phyloP scores from a whole-genome alignment of 2,113 vertebrate genomes.

The Thamnaconus septentrionalis region DNA sequence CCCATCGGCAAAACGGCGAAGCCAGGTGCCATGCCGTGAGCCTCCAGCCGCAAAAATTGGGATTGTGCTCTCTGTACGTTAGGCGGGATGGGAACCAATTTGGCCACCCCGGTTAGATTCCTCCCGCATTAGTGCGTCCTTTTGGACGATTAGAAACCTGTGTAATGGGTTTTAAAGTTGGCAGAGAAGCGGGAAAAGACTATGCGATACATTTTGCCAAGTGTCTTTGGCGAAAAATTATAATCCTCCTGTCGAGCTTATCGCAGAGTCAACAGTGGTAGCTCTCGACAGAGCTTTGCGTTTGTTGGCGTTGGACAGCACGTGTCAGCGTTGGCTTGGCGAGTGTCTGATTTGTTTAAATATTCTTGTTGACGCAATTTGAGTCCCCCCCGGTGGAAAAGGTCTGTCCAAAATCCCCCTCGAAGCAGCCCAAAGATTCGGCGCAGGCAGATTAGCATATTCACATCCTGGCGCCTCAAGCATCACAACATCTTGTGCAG shows the following conservation, averaged over 20 bases:
- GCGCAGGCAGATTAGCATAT: neutral
- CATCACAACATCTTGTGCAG: neutral
- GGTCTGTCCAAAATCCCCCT: neutral
- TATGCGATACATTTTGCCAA: slow-evolving; percentile 33
- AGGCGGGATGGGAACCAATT: slow-evolving; percentile 52
- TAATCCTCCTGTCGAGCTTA: slow-evolving; percentile 52
- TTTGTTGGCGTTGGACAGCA: slow-evolving; percentile 4
- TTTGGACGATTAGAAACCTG: slow-evolving; percentile 47
- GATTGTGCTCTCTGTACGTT: slow-evolving; percentile 52
- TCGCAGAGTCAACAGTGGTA: slow-evolving; percentile 38
- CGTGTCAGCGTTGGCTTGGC: no score
- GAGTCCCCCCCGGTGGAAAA: no score
- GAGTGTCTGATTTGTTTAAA: no score
- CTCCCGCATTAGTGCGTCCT: slow-evolving; percentile 40
- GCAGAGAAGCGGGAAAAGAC: slow-evolving; percentile 49
- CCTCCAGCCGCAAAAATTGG: slow-evolving; percentile 48
- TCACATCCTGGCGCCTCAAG: neutral
- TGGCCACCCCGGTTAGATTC: slow-evolving; percentile 46
- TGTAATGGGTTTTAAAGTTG: slow-evolving; percentile 57
- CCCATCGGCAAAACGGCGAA: slow-evolving; percentile 45
- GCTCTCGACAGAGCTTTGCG: slow-evolving; percentile 32
- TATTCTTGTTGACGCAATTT: no score
- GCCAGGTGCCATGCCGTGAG: slow-evolving; percentile 21
- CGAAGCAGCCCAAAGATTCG: neutral
- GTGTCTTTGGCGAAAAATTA: slow-evolving; percentile 20